Percentiles rank a stretch among this genome's conserved stretches.
phyloP scores from a whole-genome alignment of 2,113 vertebrate genomes.

The Cacatua alba region DNA sequence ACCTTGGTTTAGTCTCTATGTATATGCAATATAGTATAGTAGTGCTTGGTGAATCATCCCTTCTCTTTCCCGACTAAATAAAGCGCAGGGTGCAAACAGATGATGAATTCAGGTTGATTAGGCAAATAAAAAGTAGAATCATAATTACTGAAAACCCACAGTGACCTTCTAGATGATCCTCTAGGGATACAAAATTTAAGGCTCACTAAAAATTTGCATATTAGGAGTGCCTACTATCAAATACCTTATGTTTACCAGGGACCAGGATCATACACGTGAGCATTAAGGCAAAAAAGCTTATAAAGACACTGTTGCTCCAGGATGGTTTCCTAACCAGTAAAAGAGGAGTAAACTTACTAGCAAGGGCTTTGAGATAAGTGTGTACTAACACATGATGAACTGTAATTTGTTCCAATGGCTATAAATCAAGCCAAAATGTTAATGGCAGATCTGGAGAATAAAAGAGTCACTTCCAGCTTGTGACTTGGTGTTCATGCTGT shows the following conservation, averaged over 20 bases:
- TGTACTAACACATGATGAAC: neutral
- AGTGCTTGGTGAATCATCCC: neutral
- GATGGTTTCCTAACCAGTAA: neutral
- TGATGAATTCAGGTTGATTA: neutral
- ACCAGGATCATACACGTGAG: rapidly evolving
- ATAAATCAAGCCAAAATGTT: neutral
- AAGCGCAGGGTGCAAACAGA: neutral
- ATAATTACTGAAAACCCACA: neutral
- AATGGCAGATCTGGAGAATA: neutral
- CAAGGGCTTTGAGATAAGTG: neutral
- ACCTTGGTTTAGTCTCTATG: neutral
- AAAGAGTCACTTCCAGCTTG: neutral
- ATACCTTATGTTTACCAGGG: neutral
- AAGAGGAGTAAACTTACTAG: neutral
- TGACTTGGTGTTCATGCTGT: neutral
- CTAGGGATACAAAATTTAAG: neutral
- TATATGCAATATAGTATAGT: neutral
- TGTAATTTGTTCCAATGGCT: neutral
- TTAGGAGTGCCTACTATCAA: neutral
- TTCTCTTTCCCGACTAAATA: neutral
- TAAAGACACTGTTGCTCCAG: neutral
- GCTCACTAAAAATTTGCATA: neutral
- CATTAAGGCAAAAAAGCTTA: neutral
- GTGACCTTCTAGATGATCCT: neutral
- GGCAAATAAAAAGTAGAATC: neutral